These are phyloP conservation scores for Hepsetus odoe DNA, from an alignment of 2,113 vertebrate genomes.

Conservation along the genomic window DNA sequence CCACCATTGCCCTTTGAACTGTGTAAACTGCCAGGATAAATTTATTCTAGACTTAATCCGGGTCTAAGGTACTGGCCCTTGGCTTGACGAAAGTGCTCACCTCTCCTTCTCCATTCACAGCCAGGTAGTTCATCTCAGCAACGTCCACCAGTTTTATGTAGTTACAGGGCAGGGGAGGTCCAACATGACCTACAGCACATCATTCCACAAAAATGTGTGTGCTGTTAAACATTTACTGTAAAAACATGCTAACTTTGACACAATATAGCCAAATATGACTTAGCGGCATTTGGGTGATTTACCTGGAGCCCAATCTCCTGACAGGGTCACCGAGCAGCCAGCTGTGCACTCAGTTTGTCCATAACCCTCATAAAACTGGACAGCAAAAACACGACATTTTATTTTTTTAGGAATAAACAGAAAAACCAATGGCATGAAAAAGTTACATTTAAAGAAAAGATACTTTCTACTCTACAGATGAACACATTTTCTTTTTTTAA, in stretches of 20 bases:
- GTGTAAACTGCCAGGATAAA: too few species aligned
- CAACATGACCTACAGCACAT: constrained; percentile 86
- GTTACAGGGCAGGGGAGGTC: constrained; percentile 91
- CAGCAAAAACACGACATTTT: not conserved
- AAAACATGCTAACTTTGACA: too few species aligned
- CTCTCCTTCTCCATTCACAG: constrained; percentile 89
- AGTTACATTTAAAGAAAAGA: not conserved
- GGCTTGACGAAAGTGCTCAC: constrained; percentile 12
- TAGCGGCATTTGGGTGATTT: constrained; percentile 2
- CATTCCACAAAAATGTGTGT: not conserved
- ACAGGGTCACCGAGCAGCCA: constrained; percentile 83
- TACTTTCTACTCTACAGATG: too few species aligned
- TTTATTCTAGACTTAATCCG: not conserved
- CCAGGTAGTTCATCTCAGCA: constrained; percentile 94
- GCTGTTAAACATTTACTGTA: too few species aligned
- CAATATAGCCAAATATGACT: not conserved
- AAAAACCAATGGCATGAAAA: not conserved
- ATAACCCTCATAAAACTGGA: constrained; percentile 96
- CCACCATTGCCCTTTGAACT: too few species aligned
- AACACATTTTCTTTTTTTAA: too few species aligned
- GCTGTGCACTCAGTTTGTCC: constrained; percentile 97
- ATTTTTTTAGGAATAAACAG: too few species aligned
- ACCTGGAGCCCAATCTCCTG: constrained; percentile 98
- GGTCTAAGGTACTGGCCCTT: not conserved
- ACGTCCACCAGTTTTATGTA: constrained; percentile 90